These are phyloP conservation scores for Agapornis roseicollis DNA, from an alignment of 2,113 vertebrate species.

Conservation along the genomic window DNA sequence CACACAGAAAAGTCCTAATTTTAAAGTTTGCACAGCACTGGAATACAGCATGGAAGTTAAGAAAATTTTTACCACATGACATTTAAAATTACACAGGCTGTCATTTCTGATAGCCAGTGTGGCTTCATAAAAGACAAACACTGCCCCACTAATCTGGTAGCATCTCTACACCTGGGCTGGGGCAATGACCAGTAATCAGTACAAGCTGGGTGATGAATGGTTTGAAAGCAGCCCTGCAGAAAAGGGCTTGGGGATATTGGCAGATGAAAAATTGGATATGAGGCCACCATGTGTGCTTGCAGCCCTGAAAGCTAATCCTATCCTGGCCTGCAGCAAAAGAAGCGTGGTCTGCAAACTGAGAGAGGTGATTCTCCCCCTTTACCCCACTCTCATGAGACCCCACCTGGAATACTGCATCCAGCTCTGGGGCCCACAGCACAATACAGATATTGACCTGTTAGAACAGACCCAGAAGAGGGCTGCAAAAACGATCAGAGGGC, in stretches of 20 bases:
- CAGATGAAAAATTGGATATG: background rate
- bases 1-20: background rate
- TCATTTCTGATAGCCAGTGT: background rate
- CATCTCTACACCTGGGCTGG: background rate
- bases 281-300: accelerated
- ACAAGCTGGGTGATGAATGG: background rate
- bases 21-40: background rate
- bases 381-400: background rate
- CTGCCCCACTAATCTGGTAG: background rate
- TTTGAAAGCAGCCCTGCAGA: background rate
- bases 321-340: background rate
- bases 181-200: background rate
- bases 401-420: background rate
- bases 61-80: background rate
- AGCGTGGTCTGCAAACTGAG: accelerated
- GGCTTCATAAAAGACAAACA: background rate
- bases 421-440: background rate
- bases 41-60: background rate
- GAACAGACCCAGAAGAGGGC: background rate
- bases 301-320: background rate
- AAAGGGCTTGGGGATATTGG: background rate
- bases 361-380: background rate
- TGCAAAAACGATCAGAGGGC: background rate
- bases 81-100: background rate
- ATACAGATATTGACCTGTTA: background rate